Conservation (phyloP, 2,888 invertebrate genomes). For the Lagria hirta region DNA sequence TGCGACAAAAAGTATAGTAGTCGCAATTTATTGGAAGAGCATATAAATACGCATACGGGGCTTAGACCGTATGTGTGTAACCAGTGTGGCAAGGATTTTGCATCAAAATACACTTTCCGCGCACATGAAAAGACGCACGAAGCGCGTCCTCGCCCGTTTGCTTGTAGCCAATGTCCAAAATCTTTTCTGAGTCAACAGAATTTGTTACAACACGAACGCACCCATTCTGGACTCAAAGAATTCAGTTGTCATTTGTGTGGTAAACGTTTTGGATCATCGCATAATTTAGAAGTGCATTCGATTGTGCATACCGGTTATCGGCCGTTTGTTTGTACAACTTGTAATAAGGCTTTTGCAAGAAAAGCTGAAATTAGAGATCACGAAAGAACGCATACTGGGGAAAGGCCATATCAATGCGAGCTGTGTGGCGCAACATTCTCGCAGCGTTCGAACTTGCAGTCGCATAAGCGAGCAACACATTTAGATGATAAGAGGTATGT, state of each 20-base stretch:
- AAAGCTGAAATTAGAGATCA: constrained; percentile 80
- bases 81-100: constrained; percentile 71
- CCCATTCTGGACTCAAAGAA: constrained; percentile 71
- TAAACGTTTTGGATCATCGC: constrained; percentile 77
- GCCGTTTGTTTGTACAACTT: constrained; percentile 69
- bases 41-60: constrained; percentile 71
- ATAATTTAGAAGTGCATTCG: constrained; percentile 72
- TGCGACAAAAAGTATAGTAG: constrained; percentile 72
- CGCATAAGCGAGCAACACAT: constrained; percentile 78
- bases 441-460: constrained; percentile 79
- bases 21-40: constrained; percentile 69
- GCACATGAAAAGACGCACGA: constrained; percentile 74
- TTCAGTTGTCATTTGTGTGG: constrained; percentile 69
- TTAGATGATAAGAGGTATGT: constrained; percentile 73
- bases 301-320: constrained; percentile 76
- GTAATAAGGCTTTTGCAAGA: constrained; percentile 74
- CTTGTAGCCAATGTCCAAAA: constrained; percentile 69
- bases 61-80: constrained; percentile 66
- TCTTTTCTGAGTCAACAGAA: constrained; percentile 77
- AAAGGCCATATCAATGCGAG: constrained; percentile 77
- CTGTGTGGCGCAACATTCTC: constrained; percentile 77
- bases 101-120: constrained; percentile 76
- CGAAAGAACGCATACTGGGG: constrained; percentile 78
- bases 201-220: constrained; percentile 72
- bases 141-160: constrained; percentile 68